Evolutionary conservation across 2,888 invertebrate genomes (phyloP).

Genomic region (Eucera pruinosa): DNA sequence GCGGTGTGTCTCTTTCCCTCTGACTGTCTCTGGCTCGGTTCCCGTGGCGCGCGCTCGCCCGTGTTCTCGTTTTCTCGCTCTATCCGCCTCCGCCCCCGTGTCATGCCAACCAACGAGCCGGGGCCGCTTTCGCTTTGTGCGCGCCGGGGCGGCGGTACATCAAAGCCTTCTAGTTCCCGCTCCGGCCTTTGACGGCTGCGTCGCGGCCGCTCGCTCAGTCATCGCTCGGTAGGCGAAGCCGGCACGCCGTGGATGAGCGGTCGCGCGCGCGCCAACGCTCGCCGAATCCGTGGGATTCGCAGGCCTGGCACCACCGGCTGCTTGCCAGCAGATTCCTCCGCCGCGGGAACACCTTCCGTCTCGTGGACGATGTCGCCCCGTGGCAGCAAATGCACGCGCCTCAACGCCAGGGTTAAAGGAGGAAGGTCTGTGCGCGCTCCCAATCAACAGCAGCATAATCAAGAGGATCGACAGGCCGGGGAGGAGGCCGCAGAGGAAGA

Average conservation of each 20-base stretch:
- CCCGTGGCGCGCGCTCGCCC: constrained; percentile 53
- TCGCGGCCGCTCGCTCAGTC: constrained; percentile 83
- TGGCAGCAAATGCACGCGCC: constrained; percentile 64
- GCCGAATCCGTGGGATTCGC: constrained; percentile 51
- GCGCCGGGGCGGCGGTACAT: constrained; percentile 83
- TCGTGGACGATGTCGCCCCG: constrained; percentile 66
- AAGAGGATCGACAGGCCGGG: constrained; percentile 50
- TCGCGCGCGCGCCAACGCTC: constrained; percentile 64
- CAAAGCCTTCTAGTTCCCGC: constrained; percentile 83
- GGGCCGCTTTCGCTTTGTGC: constrained; percentile 83
- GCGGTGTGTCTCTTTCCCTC: constrained; percentile 2
- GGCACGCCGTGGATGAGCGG: constrained; percentile 76
- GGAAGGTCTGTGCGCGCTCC: constrained; percentile 77
- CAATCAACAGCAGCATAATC: constrained; percentile 4
- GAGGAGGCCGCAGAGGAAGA: neutral
- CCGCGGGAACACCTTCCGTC: no score
- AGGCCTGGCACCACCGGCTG: constrained; percentile 16
- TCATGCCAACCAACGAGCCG: constrained; percentile 80
- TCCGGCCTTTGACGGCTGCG: constrained; percentile 83
- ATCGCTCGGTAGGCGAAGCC: constrained; percentile 83
- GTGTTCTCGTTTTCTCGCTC: constrained; percentile 65
- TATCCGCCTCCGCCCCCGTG: constrained; percentile 71
- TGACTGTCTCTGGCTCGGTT: constrained; percentile 24
- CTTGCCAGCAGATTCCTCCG: constrained; percentile 3
- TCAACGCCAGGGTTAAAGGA: constrained; percentile 39